A percentile compares a stretch with the other conserved stretches of the same genome.
phyloP scores from a whole-genome alignment of 2,888 invertebrate genomes.

The Pocota personata region DNA sequence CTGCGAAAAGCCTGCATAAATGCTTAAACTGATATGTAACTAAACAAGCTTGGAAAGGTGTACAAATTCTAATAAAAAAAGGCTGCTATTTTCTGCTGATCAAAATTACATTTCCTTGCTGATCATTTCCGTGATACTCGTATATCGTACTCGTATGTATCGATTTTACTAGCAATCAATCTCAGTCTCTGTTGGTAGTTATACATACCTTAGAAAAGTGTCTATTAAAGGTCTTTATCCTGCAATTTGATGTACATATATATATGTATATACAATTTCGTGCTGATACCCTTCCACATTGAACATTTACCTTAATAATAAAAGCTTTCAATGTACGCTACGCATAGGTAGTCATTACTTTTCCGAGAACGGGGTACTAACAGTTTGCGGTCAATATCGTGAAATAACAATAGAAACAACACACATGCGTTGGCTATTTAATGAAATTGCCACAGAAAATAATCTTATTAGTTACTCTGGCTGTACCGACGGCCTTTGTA shows the following conservation, averaged over 20 bases:
- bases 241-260: constrained; percentile 2
- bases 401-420: constrained; percentile 12
- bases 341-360: constrained; percentile 34
- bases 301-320: constrained; percentile 22
- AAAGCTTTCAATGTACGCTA: constrained; percentile 12
- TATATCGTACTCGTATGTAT: too few relatives aligned
- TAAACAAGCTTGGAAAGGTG: too few relatives aligned
- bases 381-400: constrained; percentile 27
- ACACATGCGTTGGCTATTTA: constrained; percentile 14
- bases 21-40: too few relatives aligned
- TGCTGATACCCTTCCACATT: constrained; percentile 25
- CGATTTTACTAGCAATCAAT: not conserved
- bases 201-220: not conserved
- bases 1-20: too few relatives aligned
- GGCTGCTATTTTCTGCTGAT: too few relatives aligned
- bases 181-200: too few relatives aligned
- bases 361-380: not conserved
- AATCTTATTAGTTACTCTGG: constrained; percentile 33
- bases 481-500: not conserved
- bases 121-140: too few relatives aligned
- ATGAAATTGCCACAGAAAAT: constrained; percentile 37
- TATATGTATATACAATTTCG: not conserved
- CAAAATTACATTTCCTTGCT: too few relatives aligned
- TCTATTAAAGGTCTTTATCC: constrained; percentile 25
- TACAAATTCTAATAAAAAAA: too few relatives aligned